Evolutionary conservation across 2,888 invertebrate genomes (phyloP), one percentile per base, ranked within the genome.

Genomic region (Eueremaeus valkanovi): DNA sequence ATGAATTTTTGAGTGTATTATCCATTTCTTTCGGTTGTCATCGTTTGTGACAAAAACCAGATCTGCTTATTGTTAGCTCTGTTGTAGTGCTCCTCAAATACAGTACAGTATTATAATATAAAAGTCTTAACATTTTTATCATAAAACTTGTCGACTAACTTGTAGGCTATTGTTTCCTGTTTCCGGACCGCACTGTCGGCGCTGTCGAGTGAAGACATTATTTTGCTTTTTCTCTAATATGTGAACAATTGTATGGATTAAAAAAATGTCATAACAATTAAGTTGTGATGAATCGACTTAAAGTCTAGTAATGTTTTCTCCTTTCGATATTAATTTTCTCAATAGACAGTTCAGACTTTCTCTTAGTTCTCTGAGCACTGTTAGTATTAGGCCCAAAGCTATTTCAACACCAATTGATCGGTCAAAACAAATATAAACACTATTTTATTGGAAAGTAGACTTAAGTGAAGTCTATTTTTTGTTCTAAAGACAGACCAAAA

Each of bases 121-220:
- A n/a, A 36, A 33, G 36, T 36, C 33, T 66, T 36, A 29, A 33
- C 36, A 66, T 66, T 66, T 33, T 66, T 66, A 66, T 66, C 66
- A 36, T 33, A 66, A 66, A 27, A 66, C 66, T 66, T 66, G 66
- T 66, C 66, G 61, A 66, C 36, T 33, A 36, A 66, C 66, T 66
- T 66, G 66, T 66, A 66, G 66, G 66, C 36, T 66, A 66, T 66
- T 66, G 66, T 66, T 66, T 66, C 66, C 66, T 66, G 66, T 36
- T 66, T 66, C 66, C 66, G 33, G 66, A 66, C 33, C 33, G 33
- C 66, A 66, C 66, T 33, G 33, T 36, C 29, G 36, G 33, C 27
- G 24, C 66, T 66, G 33, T 33, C 27, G 61, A 33, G 58, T 58
- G 21, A 33, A 51, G 31, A n/a, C 66, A 66, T 66, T 66, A 66